phyloP scores from a whole-genome alignment of 2,888 invertebrate genomes.

The Brachynemurus nebulosus region DNA sequence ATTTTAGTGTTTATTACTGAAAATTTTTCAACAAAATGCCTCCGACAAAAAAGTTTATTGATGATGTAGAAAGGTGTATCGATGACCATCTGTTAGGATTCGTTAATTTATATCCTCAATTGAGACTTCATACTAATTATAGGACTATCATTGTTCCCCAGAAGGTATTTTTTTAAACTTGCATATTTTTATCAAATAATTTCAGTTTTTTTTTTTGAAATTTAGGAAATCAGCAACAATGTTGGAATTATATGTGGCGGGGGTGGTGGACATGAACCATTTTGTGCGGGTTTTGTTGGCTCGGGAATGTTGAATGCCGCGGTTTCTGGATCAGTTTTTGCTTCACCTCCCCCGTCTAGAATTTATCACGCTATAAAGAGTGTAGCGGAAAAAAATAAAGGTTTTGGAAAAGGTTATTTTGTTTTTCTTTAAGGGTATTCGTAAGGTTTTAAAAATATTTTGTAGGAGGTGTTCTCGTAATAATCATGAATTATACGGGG shows the following conservation, averaged over 20 bases:
- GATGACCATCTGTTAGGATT: conserved; percentile 43
- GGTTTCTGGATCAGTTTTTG: conserved; percentile 60
- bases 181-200: neutral
- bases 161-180: neutral
- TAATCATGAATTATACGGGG: conserved; percentile 62
- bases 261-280: conserved; percentile 11
- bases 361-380: conserved; percentile 50
- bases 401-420: too few relatives aligned
- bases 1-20: too few relatives aligned
- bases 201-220: neutral
- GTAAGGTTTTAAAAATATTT: conserved; percentile 2
- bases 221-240: neutral
- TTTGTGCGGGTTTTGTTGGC: conserved; percentile 40
- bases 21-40: too few relatives aligned
- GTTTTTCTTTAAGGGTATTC: too few relatives aligned
- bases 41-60: conserved; percentile 40
- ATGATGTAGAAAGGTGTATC: conserved; percentile 35
- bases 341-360: conserved; percentile 57
- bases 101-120: conserved; percentile 34
- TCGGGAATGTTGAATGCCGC: conserved; percentile 66
- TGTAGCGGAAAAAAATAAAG: conserved; percentile 40
- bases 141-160: conserved; percentile 34
- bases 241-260: conserved; percentile 12
- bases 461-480: conserved; percentile 47
- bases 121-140: conserved; percentile 38